Percentiles rank a stretch among this genome's conserved stretches.
Evolutionary conservation across 2,113 vertebrate species (phyloP).

Genomic region (Brachionichthys hirsutus): DNA sequence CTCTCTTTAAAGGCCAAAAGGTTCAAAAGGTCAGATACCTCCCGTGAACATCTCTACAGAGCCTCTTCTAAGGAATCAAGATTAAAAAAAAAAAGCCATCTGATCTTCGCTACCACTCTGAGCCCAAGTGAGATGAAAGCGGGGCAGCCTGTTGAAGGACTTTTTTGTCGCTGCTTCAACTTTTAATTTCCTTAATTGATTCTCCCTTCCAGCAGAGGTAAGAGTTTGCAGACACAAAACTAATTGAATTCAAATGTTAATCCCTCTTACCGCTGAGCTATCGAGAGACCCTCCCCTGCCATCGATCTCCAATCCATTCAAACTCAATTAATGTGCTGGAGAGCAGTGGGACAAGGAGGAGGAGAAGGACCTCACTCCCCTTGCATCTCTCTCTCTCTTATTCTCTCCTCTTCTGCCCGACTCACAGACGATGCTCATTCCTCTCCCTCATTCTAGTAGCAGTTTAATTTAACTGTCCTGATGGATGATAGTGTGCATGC

Average conservation of each 20-base stretch:
- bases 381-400: slow-evolving; percentile 25
- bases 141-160: slow-evolving; percentile 42
- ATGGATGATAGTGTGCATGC: slow-evolving; percentile 20
- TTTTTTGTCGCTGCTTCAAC: slow-evolving; percentile 66
- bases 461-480: slow-evolving; percentile 19
- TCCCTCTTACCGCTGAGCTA: slow-evolving; percentile 70
- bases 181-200: slow-evolving; percentile 78
- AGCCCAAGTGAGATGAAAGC: slow-evolving; percentile 43
- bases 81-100: slow-evolving; percentile 35
- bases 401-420: slow-evolving; percentile 27
- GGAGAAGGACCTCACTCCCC: slow-evolving; percentile 1
- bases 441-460: slow-evolving; percentile 21
- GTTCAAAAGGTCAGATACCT: slow-evolving; percentile 50
- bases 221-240: slow-evolving; percentile 69
- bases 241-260: slow-evolving; percentile 77
- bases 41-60: slow-evolving; percentile 1
- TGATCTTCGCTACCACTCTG: slow-evolving; percentile 31
- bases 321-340: slow-evolving; percentile 75
- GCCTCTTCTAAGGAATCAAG: slow-evolving; percentile 22
- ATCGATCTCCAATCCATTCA: slow-evolving; percentile 77
- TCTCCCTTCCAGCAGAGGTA: slow-evolving; percentile 62
- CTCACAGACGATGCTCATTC: slow-evolving; percentile 23
- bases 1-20: slow-evolving; percentile 14
- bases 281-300: slow-evolving; percentile 57
- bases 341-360: slow-evolving; percentile 39